Percentiles rank a stretch among this genome's conserved stretches.
These are phyloP conservation scores for Parus major DNA, from an alignment of 2,113 vertebrate species.

Conservation along the genomic window DNA sequence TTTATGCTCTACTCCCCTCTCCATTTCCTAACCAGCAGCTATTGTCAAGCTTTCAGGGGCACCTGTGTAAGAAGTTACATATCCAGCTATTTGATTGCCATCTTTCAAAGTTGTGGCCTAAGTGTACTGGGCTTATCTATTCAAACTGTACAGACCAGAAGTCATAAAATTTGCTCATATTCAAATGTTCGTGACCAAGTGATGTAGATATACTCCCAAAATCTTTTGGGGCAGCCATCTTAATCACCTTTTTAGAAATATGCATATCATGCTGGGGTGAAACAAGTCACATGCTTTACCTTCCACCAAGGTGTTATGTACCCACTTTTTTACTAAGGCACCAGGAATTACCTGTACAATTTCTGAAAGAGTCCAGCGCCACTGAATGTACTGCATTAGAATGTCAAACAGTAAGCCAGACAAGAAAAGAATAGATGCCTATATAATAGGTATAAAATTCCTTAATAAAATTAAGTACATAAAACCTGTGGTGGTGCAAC, in stretches of 20 bases:
- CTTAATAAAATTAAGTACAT: conserved; percentile 64
- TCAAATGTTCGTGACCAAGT: background rate
- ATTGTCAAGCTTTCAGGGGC: background rate
- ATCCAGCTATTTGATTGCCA: background rate
- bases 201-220: conserved; percentile 2
- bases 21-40: conserved; percentile 52
- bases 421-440: conserved; percentile 41
- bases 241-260: conserved; percentile 11
- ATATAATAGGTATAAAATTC: conserved; percentile 70
- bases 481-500: conserved; percentile 58
- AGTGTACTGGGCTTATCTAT: conserved; percentile 3
- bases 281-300: conserved; percentile 23
- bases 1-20: background rate
- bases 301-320: conserved; percentile 46
- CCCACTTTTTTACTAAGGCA: conserved; percentile 71
- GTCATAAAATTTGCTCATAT: conserved; percentile 5
- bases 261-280: background rate
- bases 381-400: conserved; percentile 17
- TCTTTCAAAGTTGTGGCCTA: background rate
- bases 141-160: conserved; percentile 39
- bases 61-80: background rate
- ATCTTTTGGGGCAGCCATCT: conserved; percentile 70
- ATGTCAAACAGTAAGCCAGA: conserved; percentile 61
- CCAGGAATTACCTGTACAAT: conserved; percentile 41
- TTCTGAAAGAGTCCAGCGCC: conserved; percentile 39